phyloP scores from a whole-genome alignment of 2,888 invertebrate species.

The Tetragnatha montana region DNA sequence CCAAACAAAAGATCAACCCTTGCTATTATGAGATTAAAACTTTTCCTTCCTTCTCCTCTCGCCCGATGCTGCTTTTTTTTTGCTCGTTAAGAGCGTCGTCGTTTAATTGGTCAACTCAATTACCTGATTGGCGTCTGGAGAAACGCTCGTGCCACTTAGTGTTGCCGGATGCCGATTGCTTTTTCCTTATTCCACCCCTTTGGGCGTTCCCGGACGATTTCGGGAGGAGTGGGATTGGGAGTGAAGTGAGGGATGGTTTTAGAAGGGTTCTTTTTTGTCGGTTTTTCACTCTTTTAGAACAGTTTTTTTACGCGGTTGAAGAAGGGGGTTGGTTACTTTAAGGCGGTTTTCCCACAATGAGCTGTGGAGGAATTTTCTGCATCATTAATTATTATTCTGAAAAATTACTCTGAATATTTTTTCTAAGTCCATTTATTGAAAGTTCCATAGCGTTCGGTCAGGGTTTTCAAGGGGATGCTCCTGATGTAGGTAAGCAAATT shows the following conservation, averaged over 20 bases:
- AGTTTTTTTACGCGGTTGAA: too few relatives aligned
- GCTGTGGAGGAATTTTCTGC: too few relatives aligned
- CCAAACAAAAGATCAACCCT: conserved; percentile 37
- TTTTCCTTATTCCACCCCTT: neutral
- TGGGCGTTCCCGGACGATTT: neutral
- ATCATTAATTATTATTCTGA: too few relatives aligned
- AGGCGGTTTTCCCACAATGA: too few relatives aligned
- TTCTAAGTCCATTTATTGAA: too few relatives aligned
- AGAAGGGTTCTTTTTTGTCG: too few relatives aligned
- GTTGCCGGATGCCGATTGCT: conserved; percentile 39
- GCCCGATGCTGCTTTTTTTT: conserved; percentile 25
- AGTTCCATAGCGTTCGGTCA: too few relatives aligned
- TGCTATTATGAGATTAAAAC: conserved; percentile 48
- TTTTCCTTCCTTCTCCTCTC: conserved; percentile 28
- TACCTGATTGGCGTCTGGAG: conserved; percentile 56
- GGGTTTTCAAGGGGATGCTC: too few relatives aligned
- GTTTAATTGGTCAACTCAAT: conserved; percentile 62
- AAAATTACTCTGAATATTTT: too few relatives aligned
- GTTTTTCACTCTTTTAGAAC: too few relatives aligned
- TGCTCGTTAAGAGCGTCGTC: conserved; percentile 38
- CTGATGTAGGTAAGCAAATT: too few relatives aligned
- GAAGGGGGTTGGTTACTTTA: too few relatives aligned
- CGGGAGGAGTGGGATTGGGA: neutral
- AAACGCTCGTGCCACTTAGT: conserved; percentile 28
- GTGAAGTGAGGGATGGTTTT: neutral